Evolutionary conservation across 2,797 vertebrate species (phyloP).

Genomic region (Melanotaenia pygmaea): DNA sequence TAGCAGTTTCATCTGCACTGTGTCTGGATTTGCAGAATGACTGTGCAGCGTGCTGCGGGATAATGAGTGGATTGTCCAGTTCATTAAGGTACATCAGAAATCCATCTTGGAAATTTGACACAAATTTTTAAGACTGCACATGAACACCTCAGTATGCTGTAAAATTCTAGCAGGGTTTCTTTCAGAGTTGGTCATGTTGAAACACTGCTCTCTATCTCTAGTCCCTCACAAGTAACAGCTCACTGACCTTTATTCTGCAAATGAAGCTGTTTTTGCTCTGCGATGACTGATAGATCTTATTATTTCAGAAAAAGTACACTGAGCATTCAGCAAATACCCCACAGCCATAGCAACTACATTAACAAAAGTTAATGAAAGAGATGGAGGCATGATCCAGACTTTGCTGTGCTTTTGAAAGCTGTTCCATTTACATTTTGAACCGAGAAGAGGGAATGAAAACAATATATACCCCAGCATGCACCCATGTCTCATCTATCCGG

Average conservation of each 20-base stretch:
- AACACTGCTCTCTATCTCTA: conserved; percentile 56
- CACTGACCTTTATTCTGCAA: conserved; percentile 87
- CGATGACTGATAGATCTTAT: conserved; percentile 84
- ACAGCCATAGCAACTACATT: conserved; percentile 80
- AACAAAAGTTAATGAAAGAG: conserved; percentile 85
- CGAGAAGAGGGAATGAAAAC: conserved; percentile 34
- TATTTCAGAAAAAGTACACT: conserved; percentile 82
- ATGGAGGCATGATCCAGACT: conserved; percentile 66
- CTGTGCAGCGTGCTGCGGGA: conserved; percentile 10
- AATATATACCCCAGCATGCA: conserved; percentile 22
- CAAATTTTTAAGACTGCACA: conserved; percentile 22
- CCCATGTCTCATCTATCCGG: conserved; percentile 28
- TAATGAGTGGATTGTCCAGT: conserved; percentile 39
- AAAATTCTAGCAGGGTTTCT: conserved; percentile 32
- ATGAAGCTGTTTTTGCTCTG: conserved; percentile 80
- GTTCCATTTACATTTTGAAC: conserved; percentile 74
- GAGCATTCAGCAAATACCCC: conserved; percentile 81
- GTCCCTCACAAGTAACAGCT: conserved; percentile 70
- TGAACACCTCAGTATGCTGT: conserved; percentile 34
- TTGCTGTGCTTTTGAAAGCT: conserved; percentile 73
- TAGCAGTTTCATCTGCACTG: conserved; percentile 25
- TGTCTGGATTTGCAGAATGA: conserved; percentile 8
- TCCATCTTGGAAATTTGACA: conserved; percentile 40
- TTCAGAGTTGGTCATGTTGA: conserved; percentile 52
- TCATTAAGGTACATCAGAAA: conserved; percentile 44